Evolutionary conservation across 2,888 invertebrate species (phyloP).

Genomic region (Oxytorus armatus): DNA sequence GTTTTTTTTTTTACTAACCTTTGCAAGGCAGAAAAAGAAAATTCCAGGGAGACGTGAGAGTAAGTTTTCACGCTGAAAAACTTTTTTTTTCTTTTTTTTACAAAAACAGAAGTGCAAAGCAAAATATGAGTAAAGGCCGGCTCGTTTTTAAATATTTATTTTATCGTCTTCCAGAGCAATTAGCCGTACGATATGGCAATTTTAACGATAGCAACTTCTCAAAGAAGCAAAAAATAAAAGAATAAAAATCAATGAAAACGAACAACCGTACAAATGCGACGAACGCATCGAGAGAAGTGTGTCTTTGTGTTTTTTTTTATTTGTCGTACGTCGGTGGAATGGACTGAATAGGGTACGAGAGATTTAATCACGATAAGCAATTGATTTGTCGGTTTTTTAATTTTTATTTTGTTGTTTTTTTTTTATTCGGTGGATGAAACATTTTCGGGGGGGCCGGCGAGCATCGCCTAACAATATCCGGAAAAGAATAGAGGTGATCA

Average conservation of each 20-base stretch:
- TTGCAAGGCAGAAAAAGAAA: constrained; percentile 12
- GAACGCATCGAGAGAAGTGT: constrained; percentile 38
- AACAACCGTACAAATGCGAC: constrained; percentile 42
- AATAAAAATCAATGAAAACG: constrained; percentile 41
- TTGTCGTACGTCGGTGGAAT: constrained; percentile 77
- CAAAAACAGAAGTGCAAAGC: constrained; percentile 54
- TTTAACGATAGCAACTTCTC: constrained; percentile 52
- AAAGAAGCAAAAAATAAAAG: constrained; percentile 49
- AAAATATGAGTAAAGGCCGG: constrained; percentile 55
- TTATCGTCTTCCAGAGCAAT: constrained; percentile 68
- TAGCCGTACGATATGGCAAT: constrained; percentile 47
- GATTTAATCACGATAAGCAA: constrained; percentile 65
- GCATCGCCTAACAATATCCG: constrained; percentile 59
- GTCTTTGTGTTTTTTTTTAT: constrained; percentile 44
- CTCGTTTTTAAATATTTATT: constrained; percentile 62
- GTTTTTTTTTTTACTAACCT: constrained; percentile 38
- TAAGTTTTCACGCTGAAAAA: too few relatives aligned
- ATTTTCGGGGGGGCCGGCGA: constrained; percentile 67
- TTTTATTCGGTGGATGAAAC: constrained; percentile 32
- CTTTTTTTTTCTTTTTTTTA: too few relatives aligned
- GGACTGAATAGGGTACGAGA: constrained; percentile 80
- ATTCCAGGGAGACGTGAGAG: too few relatives aligned
- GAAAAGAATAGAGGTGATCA: constrained; percentile 13
- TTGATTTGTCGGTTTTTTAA: constrained; percentile 70
- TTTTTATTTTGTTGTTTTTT: constrained; percentile 22